phyloP scores from a whole-genome alignment of 2,888 invertebrate species.

The Spilarctia lutea region DNA sequence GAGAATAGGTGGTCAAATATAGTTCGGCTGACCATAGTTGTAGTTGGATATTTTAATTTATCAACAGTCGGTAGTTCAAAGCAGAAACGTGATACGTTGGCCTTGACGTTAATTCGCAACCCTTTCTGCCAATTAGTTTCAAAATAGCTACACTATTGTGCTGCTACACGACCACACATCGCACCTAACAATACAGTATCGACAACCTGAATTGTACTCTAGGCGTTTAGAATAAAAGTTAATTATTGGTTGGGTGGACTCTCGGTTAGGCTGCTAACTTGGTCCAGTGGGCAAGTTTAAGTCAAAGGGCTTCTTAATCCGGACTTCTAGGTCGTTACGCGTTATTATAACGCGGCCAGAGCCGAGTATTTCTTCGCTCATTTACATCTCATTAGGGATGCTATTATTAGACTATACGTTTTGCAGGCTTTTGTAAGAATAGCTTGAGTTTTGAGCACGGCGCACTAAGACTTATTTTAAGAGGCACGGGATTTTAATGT shows the following conservation, averaged over 20 bases:
- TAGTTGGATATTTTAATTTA: constrained; percentile 64
- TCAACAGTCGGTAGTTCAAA: constrained; percentile 72
- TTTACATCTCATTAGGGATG: constrained; percentile 86
- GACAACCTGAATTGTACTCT: constrained; percentile 55
- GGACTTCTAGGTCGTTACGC: constrained; percentile 87
- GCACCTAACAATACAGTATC: constrained; percentile 68
- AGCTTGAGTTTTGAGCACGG: constrained; percentile 48
- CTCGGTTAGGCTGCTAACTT: constrained; percentile 67
- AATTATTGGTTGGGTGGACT: constrained; percentile 40
- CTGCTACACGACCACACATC: constrained; percentile 75
- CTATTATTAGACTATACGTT: constrained; percentile 80
- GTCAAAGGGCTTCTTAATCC: constrained; percentile 87
- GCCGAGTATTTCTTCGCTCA: constrained; percentile 84
- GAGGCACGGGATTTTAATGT: background rate
- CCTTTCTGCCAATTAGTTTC: constrained; percentile 87
- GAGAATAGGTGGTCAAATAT: constrained; percentile 8
- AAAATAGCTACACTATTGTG: constrained; percentile 86
- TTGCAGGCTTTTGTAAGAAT: constrained; percentile 58
- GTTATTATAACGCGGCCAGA: constrained; percentile 85
- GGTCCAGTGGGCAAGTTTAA: constrained; percentile 78
- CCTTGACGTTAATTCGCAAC: constrained; percentile 86
- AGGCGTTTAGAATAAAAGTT: constrained; percentile 51
- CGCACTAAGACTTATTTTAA: constrained; percentile 10
- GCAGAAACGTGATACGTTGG: constrained; percentile 71
- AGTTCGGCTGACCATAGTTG: constrained; percentile 54